Conservation (phyloP, 2,888 invertebrate species). For the Eurytoma adleriae region DNA sequence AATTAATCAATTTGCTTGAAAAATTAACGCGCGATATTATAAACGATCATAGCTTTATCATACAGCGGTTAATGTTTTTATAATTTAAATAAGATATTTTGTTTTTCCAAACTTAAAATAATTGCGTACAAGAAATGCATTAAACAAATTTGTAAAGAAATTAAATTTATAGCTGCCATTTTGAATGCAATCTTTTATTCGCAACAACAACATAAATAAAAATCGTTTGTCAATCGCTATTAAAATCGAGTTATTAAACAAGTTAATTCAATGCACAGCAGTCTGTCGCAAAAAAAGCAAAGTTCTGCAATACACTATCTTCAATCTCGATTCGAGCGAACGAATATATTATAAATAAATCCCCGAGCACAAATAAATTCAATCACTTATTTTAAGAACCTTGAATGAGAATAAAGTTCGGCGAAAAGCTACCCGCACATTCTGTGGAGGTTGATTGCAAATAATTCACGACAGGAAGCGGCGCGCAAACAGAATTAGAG, state of each 20-base stretch:
- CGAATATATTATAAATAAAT: slow-evolving; percentile 23
- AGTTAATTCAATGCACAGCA: not conserved
- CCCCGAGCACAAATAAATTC: slow-evolving; percentile 21
- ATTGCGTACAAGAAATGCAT: too few relatives aligned
- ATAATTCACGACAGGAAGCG: not conserved
- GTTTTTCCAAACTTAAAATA: too few relatives aligned
- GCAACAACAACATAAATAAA: not conserved
- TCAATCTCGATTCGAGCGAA: slow-evolving; percentile 39
- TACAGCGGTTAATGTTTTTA: too few relatives aligned
- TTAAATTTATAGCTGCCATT: too few relatives aligned
- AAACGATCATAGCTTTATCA: too few relatives aligned
- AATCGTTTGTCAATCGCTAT: slow-evolving; percentile 2
- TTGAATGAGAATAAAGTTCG: slow-evolving; percentile 44
- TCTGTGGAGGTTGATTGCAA: slow-evolving; percentile 9
- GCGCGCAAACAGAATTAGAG: slow-evolving; percentile 7
- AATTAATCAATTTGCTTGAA: too few relatives aligned
- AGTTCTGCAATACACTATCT: slow-evolving; percentile 21
- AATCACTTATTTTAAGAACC: slow-evolving; percentile 31
- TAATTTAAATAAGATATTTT: too few relatives aligned
- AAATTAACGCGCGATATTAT: too few relatives aligned
- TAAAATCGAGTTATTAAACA: slow-evolving; percentile 14
- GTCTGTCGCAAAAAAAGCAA: not conserved
- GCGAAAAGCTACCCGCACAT: not conserved
- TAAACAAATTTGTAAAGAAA: too few relatives aligned
- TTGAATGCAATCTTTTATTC: too few relatives aligned